Percentiles rank a stretch among this genome's conserved stretches.
These are phyloP conservation scores for Macrophya alboannulata DNA, from an alignment of 2,888 invertebrate genomes.

Conservation along the genomic window DNA sequence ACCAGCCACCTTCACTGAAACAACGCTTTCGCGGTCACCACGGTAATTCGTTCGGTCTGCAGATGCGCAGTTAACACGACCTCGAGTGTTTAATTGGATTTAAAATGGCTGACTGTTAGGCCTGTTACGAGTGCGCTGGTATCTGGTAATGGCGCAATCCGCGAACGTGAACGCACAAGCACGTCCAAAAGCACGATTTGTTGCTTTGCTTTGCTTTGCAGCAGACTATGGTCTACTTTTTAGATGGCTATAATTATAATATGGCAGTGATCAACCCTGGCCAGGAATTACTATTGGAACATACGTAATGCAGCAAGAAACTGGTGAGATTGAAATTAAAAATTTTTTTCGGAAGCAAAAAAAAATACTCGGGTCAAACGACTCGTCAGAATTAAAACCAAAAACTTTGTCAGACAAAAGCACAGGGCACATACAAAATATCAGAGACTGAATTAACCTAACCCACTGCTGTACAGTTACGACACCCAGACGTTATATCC, in stretches of 20 bases:
- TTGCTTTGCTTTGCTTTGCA: constrained; percentile 23
- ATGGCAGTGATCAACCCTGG: background rate
- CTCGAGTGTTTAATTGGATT: constrained; percentile 39
- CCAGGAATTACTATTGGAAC: background rate
- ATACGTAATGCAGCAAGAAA: constrained; percentile 28
- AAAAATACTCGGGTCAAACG: background rate
- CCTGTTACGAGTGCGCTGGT: constrained; percentile 34
- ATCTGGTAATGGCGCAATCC: constrained; percentile 25
- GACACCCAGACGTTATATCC: constrained; percentile 8
- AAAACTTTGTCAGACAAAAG: background rate
- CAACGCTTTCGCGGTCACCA: constrained; percentile 20
- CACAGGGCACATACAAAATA: background rate
- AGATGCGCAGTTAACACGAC: constrained; percentile 22
- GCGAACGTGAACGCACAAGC: constrained; percentile 28
- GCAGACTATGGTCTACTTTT: background rate
- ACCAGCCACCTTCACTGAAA: background rate
- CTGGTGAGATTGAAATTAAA: background rate
- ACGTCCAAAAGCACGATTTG: background rate
- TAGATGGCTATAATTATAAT: background rate
- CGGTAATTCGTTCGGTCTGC: constrained; percentile 40
- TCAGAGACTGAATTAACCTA: background rate
- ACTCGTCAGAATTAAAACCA: background rate
- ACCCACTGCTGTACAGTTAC: background rate
- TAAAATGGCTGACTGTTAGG: constrained; percentile 38
- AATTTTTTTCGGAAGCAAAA: background rate